Percentiles rank a stretch among this genome's conserved stretches.
phyloP scores from a whole-genome alignment of 2,113 vertebrate genomes.

The Furnarius figulus region DNA sequence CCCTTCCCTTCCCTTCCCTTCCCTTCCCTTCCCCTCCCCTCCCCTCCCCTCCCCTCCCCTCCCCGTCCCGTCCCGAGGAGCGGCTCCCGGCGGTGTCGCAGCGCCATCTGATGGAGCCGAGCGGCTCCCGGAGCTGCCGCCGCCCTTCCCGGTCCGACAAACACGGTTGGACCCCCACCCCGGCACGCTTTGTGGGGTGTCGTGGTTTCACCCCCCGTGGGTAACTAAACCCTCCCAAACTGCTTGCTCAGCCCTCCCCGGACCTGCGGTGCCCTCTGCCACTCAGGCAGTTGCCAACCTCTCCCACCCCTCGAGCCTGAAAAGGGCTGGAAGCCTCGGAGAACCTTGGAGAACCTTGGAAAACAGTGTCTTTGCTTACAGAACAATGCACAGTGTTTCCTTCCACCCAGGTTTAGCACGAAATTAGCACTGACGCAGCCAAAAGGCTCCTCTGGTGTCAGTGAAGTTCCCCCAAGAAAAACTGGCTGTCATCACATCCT shows the following conservation, averaged over 20 bases:
- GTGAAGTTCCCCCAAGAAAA: neutral
- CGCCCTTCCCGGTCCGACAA: accelerated
- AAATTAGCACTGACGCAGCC: neutral
- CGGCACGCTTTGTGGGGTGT: too few species aligned
- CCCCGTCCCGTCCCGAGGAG: neutral
- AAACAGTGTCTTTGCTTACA: neutral
- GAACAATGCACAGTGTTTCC: neutral
- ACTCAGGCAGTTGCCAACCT: too few species aligned
- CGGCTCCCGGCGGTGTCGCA: neutral
- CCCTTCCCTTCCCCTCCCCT: neutral
- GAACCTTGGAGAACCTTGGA: neutral
- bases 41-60: neutral
- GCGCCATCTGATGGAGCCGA: neutral
- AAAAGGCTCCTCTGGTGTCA: neutral
- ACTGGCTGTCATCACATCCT: neutral
- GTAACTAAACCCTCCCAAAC: accelerated
- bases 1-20: neutral
- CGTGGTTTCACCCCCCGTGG: neutral
- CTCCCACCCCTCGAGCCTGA: too few species aligned
- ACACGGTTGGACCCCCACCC: accelerated
- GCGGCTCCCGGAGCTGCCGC: neutral
- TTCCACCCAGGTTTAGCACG: neutral
- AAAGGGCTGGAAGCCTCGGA: neutral
- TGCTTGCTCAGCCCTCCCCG: neutral
- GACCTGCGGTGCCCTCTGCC: accelerated